Conservation (phyloP, 53 echinoderm and acorn worm genomes). For the Patiria pectinifera region DNA sequence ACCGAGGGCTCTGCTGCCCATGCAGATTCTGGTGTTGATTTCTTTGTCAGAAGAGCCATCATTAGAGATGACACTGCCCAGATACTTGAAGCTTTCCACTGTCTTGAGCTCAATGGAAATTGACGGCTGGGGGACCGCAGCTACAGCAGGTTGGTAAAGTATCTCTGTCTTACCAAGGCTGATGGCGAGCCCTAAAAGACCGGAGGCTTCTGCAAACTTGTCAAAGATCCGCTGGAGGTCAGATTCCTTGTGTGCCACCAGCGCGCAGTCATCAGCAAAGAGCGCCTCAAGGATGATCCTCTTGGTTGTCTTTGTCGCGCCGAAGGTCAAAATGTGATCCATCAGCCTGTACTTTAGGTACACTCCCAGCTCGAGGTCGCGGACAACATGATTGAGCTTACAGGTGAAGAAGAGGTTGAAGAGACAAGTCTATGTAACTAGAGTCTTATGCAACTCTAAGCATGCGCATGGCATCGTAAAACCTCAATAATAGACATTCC, state of each 20-base stretch:
- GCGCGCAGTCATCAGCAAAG: neutral
- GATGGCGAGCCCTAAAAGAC: constrained; percentile 31
- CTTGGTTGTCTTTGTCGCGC: neutral
- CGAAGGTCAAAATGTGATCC: constrained; percentile 25
- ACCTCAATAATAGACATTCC: too few species aligned
- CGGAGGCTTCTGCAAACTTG: constrained; percentile 23
- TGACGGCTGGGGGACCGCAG: constrained; percentile 4
- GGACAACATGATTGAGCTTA: constrained; percentile 10
- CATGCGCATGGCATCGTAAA: too few species aligned
- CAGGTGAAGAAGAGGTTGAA: constrained; percentile 33
- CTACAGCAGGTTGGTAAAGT: constrained; percentile 1
- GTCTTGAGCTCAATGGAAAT: constrained; percentile 58
- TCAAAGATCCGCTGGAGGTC: neutral
- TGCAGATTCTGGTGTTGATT: constrained; percentile 30
- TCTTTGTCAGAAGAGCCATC: constrained; percentile 50
- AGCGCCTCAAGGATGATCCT: constrained; percentile 41
- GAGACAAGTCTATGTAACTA: neutral
- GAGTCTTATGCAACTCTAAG: too few species aligned
- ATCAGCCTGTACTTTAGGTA: constrained; percentile 9
- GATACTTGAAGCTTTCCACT: constrained; percentile 67
- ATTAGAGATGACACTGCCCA: constrained; percentile 49
- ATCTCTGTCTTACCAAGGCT: constrained; percentile 62
- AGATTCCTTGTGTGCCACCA: neutral
- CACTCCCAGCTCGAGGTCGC: constrained; percentile 10
- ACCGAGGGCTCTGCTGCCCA: neutral